Evolutionary conservation across 2,888 invertebrate genomes (phyloP), one percentile per base, ranked within the genome.

Genomic region (Epiblema foenella): DNA sequence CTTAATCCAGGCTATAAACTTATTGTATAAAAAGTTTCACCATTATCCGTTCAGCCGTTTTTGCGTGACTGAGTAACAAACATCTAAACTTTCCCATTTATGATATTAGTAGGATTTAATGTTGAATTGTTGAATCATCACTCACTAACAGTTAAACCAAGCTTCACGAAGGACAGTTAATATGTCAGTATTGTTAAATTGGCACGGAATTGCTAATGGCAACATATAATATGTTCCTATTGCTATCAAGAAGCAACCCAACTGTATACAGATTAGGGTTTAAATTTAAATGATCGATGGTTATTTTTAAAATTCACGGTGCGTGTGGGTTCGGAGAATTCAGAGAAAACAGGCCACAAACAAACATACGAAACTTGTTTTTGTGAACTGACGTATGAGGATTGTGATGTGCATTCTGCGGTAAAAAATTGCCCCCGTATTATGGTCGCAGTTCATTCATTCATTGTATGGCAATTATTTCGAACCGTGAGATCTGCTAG

Each of bases 261-360:
- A n/a, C 17, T 12, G 2, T 8, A 0, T 12, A 52, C n/a, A 37
- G 2, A n/a, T 54, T 33, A 46, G 15, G 37, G 52, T 20, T 24
- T 0, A 49, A n/a, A 54, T 10, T 70, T 3, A 29, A 54, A 5
- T 54, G 51, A 10, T 12, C 8, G 29, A 7, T 4, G 4, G 54
- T 20, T 59, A 66, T 75, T 78, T 81, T 86, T 85, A 76, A 81
- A 81, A 88, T 87, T 87, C 88, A 79, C 76, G 73, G 69, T 80
- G 77, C 79, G 85, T 84, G 75, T 74, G 79, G 78, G 78, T 86
- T 86, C 87, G 83, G 83, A 80, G 87, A 85, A 86, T 81, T 82
- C 78, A 79, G 81, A 79, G 83, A 79, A 80, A 78, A 77, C 79
- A 73, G 75, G 73, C 75, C 78, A 79, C 80, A 81, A 85, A 83